Evolutionary conservation across 2,888 invertebrate species (phyloP).

Genomic region (Entomobrya proxima): DNA sequence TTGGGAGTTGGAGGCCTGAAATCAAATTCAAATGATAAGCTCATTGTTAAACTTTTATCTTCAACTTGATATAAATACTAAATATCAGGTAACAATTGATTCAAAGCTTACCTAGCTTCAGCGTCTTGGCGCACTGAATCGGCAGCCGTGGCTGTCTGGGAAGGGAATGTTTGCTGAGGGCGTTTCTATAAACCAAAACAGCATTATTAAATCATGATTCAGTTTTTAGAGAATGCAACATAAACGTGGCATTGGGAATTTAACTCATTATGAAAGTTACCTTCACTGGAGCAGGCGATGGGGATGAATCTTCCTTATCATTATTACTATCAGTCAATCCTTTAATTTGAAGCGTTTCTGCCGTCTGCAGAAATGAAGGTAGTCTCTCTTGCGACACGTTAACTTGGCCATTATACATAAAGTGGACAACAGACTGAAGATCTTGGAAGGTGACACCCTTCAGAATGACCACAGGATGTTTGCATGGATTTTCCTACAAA

Average conservation of each 20-base stretch:
- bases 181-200: conserved; percentile 40
- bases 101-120: conserved; percentile 44
- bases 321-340: conserved; percentile 82
- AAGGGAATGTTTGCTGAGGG: conserved; percentile 63
- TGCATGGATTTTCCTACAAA: conserved; percentile 68
- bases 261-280: conserved; percentile 13
- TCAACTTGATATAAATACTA: not conserved
- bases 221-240: not conserved
- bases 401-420: conserved; percentile 90
- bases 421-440: conserved; percentile 86
- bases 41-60: not conserved
- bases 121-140: conserved; percentile 53
- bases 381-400: conserved; percentile 88
- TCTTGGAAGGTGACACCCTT: conserved; percentile 88
- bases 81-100: not conserved
- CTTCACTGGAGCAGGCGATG: conserved; percentile 42
- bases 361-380: conserved; percentile 87
- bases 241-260: not conserved
- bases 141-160: conserved; percentile 9
- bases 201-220: not conserved
- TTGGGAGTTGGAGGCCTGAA: conserved; percentile 72
- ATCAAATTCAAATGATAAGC: not conserved
- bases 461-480: conserved; percentile 87
- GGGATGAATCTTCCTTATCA: conserved; percentile 77
- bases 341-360: conserved; percentile 86